Conservation (phyloP, 2,888 invertebrate genomes). For the Drosophila birchii region DNA sequence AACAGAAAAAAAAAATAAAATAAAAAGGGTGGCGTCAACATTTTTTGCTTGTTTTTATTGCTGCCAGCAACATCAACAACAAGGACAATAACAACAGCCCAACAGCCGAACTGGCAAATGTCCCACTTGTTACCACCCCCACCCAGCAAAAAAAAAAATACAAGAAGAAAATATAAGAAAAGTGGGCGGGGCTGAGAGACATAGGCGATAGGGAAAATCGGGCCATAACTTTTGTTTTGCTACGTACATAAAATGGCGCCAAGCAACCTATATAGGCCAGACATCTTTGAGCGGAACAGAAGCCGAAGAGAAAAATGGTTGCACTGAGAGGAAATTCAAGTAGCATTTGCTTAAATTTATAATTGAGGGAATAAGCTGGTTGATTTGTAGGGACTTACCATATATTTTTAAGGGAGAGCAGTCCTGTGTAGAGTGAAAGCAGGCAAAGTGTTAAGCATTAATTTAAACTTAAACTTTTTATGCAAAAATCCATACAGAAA, state of each 20-base stretch:
- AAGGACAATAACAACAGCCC: slow-evolving; percentile 53
- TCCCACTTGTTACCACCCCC: slow-evolving; percentile 75
- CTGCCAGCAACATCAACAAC: slow-evolving; percentile 70
- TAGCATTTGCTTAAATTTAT: too few relatives aligned
- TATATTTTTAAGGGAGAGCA: too few relatives aligned
- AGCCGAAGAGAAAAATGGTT: slow-evolving; percentile 31
- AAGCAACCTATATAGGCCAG: slow-evolving; percentile 80
- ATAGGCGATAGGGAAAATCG: slow-evolving; percentile 63
- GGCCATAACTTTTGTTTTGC: slow-evolving; percentile 79
- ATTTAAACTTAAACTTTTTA: too few relatives aligned
- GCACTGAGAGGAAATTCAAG: slow-evolving; percentile 16
- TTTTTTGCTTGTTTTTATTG: slow-evolving; percentile 76
- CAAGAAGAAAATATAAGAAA: slow-evolving; percentile 18
- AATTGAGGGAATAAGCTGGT: neutral
- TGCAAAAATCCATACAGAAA: too few relatives aligned
- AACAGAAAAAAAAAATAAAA: slow-evolving; percentile 40
- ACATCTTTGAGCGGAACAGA: slow-evolving; percentile 46
- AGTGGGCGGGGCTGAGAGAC: slow-evolving; percentile 37
- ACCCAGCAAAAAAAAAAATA: slow-evolving; percentile 13
- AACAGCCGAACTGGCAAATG: slow-evolving; percentile 70
- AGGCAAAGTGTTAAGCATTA: too few relatives aligned
- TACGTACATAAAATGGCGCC: slow-evolving; percentile 75
- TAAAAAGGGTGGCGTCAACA: slow-evolving; percentile 78
- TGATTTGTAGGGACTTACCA: neutral
- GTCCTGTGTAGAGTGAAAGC: too few relatives aligned